These are phyloP conservation scores for Scatophagus argus DNA, from an alignment of 2,113 vertebrate genomes.

Conservation along the genomic window DNA sequence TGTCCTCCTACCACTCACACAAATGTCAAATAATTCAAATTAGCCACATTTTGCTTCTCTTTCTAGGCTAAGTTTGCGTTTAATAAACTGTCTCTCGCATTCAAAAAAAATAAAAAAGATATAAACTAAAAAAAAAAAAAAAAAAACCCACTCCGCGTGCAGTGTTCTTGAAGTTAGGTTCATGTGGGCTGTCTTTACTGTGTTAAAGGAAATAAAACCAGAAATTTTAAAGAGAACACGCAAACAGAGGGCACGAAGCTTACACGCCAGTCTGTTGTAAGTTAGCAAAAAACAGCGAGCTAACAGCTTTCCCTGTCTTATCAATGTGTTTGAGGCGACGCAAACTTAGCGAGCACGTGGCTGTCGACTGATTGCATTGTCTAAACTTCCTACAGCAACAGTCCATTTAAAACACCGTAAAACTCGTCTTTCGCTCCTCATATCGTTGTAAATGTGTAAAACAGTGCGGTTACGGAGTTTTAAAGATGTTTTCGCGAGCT, in stretches of 20 bases:
- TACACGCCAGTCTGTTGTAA: not conserved
- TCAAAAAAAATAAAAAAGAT: not conserved
- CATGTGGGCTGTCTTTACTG: not conserved
- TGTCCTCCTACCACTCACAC: constrained; percentile 71
- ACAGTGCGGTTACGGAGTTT: not conserved
- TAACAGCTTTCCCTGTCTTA: not conserved
- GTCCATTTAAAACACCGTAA: constrained; percentile 59
- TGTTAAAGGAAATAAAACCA: constrained; percentile 25
- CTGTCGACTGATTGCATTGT: constrained; percentile 83
- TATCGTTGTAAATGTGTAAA: not conserved
- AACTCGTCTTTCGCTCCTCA: not conserved
- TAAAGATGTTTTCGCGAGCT: constrained; percentile 9
- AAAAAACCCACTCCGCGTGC: constrained; percentile 4
- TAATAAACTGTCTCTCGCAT: not conserved
- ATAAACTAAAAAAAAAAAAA: no score
- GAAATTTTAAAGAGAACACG: constrained; percentile 7
- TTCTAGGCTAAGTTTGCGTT: not conserved
- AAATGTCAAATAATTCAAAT: constrained; percentile 48
- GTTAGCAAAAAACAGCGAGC: not conserved
- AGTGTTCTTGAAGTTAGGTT: constrained; percentile 11
- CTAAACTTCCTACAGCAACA: constrained; percentile 76
- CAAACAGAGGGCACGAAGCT: not conserved
- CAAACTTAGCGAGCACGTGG: constrained; percentile 84
- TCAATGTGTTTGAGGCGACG: constrained; percentile 54
- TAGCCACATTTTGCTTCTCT: not conserved